Conservation (phyloP, 2,797 vertebrate species). For the Sphenodon punctatus region DNA sequence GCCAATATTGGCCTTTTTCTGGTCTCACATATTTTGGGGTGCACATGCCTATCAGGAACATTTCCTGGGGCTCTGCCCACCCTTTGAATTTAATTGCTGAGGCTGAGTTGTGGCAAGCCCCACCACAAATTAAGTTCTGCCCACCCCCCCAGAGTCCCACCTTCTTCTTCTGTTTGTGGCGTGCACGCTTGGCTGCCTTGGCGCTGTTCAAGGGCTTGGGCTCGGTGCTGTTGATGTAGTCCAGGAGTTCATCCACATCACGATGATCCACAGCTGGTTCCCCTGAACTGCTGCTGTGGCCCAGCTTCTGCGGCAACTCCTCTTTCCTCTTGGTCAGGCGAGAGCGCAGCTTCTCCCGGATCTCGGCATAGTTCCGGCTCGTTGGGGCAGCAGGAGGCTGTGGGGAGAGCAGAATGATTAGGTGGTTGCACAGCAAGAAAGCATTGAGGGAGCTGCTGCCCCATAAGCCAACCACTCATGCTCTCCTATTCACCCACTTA, state of each 20-base stretch:
- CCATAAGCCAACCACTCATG: fast-evolving
- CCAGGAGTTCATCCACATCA: conserved; percentile 93
- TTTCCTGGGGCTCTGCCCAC: no score
- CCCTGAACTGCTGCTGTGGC: conserved; percentile 74
- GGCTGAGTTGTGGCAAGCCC: no score
- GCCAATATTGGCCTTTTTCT: no score
- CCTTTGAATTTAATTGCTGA: no score
- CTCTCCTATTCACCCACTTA: background rate
- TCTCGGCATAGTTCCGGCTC: conserved; percentile 97
- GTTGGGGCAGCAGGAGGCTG: conserved; percentile 97
- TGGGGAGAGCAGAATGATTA: conserved; percentile 51
- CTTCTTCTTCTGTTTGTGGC: conserved; percentile 99
- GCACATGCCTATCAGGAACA: no score
- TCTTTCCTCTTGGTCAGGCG: conserved; percentile 96
- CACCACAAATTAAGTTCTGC: no score
- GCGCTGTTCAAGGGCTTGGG: conserved; percentile 95
- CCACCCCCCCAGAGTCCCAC: no score
- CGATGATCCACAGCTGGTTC: conserved; percentile 91
- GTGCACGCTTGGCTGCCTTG: conserved; percentile 96
- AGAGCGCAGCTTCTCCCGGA: conserved; percentile 94
- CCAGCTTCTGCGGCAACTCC: conserved; percentile 90
- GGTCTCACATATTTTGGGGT: no score
- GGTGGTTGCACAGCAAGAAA: background rate
- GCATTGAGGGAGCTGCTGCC: background rate
- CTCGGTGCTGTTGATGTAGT: conserved; percentile 97